Percentiles rank a stretch among this genome's conserved stretches.
These are phyloP conservation scores for Idaea dimidiata DNA, from an alignment of 2,888 invertebrate genomes.

Conservation along the genomic window DNA sequence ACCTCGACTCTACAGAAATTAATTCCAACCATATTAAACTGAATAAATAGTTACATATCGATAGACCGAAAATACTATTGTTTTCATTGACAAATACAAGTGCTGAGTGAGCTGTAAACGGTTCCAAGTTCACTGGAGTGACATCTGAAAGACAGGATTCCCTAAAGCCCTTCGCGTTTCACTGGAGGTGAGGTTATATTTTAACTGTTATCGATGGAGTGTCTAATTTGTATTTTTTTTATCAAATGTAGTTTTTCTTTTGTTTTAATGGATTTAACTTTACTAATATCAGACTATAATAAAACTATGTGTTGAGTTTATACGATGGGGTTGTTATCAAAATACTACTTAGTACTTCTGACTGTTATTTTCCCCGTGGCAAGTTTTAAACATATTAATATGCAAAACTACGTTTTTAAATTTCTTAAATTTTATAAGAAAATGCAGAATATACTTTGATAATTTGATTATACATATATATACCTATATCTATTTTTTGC, in stretches of 20 bases:
- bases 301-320: slow-evolving; percentile 4
- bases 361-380: too few relatives aligned
- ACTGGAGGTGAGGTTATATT: slow-evolving; percentile 53
- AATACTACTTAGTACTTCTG: neutral
- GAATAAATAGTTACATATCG: slow-evolving; percentile 19
- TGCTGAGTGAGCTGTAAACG: slow-evolving; percentile 6
- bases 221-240: slow-evolving; percentile 15
- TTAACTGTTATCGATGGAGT: slow-evolving; percentile 31
- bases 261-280: slow-evolving; percentile 4
- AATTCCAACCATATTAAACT: slow-evolving; percentile 24
- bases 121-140: slow-evolving; percentile 54
- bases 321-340: neutral
- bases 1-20: slow-evolving; percentile 39
- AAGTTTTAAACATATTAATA: too few relatives aligned
- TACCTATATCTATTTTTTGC: too few relatives aligned
- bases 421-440: too few relatives aligned
- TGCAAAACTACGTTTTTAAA: too few relatives aligned
- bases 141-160: slow-evolving; percentile 49
- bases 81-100: neutral
- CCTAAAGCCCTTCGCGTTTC: slow-evolving; percentile 45
- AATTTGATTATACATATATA: too few relatives aligned
- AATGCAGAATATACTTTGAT: too few relatives aligned
- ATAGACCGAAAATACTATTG: slow-evolving; percentile 12
- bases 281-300: neutral
- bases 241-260: slow-evolving; percentile 15